Evolutionary conservation across 2,113 vertebrate genomes (phyloP), one percentile per base, ranked within the genome.

Genomic region (Piprites chloris): DNA sequence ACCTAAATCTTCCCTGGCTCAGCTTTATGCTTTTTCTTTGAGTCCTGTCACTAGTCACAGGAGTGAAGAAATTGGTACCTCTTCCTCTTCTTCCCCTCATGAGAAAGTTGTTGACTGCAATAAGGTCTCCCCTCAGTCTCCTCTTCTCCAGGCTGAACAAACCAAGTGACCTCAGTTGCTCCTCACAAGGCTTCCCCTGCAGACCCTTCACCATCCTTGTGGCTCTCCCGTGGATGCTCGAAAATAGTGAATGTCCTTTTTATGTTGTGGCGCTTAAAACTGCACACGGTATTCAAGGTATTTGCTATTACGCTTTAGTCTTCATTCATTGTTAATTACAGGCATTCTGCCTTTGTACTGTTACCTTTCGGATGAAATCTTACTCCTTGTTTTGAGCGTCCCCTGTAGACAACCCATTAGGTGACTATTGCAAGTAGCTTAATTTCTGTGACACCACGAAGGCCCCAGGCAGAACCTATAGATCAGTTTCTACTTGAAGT

Each of bases 401-500:
- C 44, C 7, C 50, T 80, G 32, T 42, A 71, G 75, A 66, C 12
- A 58, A 74, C 63, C 63, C 14, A 39, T 42, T 58, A 21, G 53
- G 72, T 88, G 67, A 16, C 32, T 89, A 39, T 47, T 90, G 55
- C 21, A 63, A 77, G 92, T 84, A 88, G 80, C 37, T 13, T 85
- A 1, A 59, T 90, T 93, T 94, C 84, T 68, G 39, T 78, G 76
- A 80, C 33, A 52, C 27, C 23, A 22, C 35, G 50, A 81, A 71
- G 9, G 32, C 80, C 4, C 2, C 56, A 81, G 18, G 62, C 12
- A 89, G 85, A 82, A 79, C 21, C 28, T 62, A 46, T 85, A 82
- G 62, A 92, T 95, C 77, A 79, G 24, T 79, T 92, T 95, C 39
- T 92, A 59, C 76, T 92, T 90, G 76, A 88, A 89, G 76, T 67